Evolutionary conservation across 2,797 vertebrate genomes (phyloP).

Genomic region (Micrastur ruficollis): DNA sequence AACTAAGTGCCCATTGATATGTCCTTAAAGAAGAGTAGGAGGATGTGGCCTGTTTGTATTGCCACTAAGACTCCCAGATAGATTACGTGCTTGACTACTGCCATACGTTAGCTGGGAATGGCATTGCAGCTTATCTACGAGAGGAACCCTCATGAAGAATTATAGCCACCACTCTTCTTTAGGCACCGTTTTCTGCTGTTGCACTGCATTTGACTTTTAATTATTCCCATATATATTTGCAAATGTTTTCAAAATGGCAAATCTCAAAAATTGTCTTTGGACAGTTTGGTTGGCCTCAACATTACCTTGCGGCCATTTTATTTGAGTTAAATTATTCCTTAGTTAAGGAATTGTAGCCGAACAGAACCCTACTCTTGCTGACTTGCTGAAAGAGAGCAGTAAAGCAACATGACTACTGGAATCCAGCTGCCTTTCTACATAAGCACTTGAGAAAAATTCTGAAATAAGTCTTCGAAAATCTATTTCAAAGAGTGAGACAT

Average conservation of each 20-base stretch:
- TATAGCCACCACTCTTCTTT: neutral
- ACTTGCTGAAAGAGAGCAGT: neutral
- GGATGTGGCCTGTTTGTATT: neutral
- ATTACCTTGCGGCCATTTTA: neutral
- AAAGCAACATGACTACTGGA: neutral
- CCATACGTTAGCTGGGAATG: slow-evolving; percentile 10
- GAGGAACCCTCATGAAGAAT: neutral
- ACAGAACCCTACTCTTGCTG: neutral
- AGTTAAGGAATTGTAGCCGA: neutral
- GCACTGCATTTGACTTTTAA: neutral
- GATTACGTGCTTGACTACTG: slow-evolving; percentile 35
- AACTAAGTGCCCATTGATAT: slow-evolving; percentile 14
- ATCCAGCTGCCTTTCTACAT: neutral
- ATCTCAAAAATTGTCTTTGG: neutral
- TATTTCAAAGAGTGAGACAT: neutral
- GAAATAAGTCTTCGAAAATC: neutral
- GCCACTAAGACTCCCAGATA: slow-evolving; percentile 25
- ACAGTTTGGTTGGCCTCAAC: neutral
- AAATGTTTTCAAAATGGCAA: neutral
- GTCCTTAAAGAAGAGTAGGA: slow-evolving; percentile 15
- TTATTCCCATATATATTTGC: neutral
- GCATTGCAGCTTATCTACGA: neutral
- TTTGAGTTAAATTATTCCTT: neutral
- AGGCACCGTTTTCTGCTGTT: neutral
- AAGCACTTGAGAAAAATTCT: neutral